Conservation (phyloP, 2,888 invertebrate species). For the Cheilosia urbana region DNA sequence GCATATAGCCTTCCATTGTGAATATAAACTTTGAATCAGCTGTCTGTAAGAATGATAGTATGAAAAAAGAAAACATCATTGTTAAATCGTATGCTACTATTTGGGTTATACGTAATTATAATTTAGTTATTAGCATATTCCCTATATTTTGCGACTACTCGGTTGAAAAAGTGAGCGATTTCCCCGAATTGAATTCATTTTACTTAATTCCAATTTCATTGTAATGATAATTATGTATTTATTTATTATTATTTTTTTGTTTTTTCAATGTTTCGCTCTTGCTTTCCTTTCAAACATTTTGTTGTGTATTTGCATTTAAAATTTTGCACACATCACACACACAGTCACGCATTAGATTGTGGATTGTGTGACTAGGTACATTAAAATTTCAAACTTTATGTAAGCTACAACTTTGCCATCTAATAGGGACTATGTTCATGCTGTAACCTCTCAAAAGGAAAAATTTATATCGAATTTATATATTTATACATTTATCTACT, state of each 20-base stretch:
- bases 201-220: no score
- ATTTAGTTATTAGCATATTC: not conserved
- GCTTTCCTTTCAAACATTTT: no score
- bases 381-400: not conserved
- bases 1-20: constrained; percentile 2
- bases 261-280: no score
- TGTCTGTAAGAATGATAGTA: not conserved
- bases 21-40: not conserved
- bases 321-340: no score
- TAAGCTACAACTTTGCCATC: constrained; percentile 46
- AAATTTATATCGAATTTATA: constrained; percentile 47
- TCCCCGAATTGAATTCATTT: no score
- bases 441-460: constrained; percentile 40
- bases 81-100: not conserved
- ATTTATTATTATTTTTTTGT: no score
- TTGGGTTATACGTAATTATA: not conserved
- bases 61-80: not conserved
- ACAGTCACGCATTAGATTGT: constrained; percentile 18
- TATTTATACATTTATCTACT: constrained; percentile 20
- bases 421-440: constrained; percentile 10
- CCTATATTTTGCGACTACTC: not conserved
- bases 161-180: no score
- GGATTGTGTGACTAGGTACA: not conserved
- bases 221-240: no score
- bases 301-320: no score